Conservation (phyloP, 2,888 invertebrate species). For the Brenthis daphne region DNA sequence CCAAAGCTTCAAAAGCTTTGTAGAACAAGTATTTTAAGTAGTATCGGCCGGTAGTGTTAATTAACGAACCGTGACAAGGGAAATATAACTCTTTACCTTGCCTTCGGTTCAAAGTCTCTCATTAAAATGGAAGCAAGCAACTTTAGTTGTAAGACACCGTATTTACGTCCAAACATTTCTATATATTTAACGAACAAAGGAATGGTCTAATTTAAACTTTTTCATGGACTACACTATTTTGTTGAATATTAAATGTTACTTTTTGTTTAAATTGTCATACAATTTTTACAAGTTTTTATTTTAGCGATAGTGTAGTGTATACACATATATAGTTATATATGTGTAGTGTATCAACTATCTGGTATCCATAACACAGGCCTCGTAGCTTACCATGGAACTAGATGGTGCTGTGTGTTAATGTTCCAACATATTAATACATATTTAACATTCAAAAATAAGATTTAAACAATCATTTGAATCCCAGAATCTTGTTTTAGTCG, state of each 20-base stretch:
- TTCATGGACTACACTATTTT: neutral
- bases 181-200: constrained; percentile 36
- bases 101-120: constrained; percentile 57
- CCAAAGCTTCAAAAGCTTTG: constrained; percentile 1
- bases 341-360: too few species aligned
- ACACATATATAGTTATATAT: too few species aligned
- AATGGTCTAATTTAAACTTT: constrained; percentile 34
- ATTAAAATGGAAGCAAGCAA: constrained; percentile 54
- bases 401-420: too few species aligned
- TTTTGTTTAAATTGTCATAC: too few species aligned
- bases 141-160: constrained; percentile 33
- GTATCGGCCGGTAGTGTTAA: constrained; percentile 54
- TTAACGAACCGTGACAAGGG: constrained; percentile 67
- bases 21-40: constrained; percentile 8
- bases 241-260: too few species aligned
- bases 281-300: too few species aligned
- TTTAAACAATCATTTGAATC: constrained; percentile 43
- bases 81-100: constrained; percentile 52
- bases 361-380: too few species aligned
- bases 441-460: neutral
- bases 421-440: too few species aligned
- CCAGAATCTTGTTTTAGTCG: constrained; percentile 60
- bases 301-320: too few species aligned
- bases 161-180: constrained; percentile 27
- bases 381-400: too few species aligned